These are phyloP conservation scores for Calvadosia cruxmelitensis DNA, from an alignment of 30 jellyfish, hydroid and myxozoan species.

Conservation along the genomic window DNA sequence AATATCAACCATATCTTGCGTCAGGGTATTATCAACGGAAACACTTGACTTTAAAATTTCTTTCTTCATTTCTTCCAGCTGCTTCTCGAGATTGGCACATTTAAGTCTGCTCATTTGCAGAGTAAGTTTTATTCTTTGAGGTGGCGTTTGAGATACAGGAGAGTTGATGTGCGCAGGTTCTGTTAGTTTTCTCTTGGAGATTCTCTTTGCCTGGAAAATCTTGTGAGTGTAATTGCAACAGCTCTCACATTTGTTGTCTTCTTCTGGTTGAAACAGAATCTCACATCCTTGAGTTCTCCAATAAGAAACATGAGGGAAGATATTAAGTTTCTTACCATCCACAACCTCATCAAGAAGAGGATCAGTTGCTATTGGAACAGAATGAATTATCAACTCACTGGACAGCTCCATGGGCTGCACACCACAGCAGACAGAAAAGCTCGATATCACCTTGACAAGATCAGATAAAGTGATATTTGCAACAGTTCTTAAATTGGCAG, in stretches of 20 bases:
- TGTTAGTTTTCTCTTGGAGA: slow-evolving; percentile 1
- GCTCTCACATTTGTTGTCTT: no score
- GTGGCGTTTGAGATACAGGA: slow-evolving; percentile 26
- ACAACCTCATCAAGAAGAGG: slow-evolving; percentile 1
- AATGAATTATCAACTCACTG: no score
- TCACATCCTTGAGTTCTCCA: slow-evolving; percentile 11
- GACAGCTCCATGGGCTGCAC: no score
- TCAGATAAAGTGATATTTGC: background rate
- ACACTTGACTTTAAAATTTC: slow-evolving; percentile 8
- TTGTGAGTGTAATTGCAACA: slow-evolving; percentile 8
- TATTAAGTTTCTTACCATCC: no score
- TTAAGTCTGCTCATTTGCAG: slow-evolving; percentile 12
- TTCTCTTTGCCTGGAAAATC: slow-evolving; percentile 4
- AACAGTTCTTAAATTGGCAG: background rate
- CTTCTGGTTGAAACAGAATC: background rate
- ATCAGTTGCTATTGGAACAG: slow-evolving; percentile 5
- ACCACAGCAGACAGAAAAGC: background rate
- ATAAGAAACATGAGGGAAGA: background rate
- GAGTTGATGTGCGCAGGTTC: slow-evolving; percentile 32
- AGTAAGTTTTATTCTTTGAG: slow-evolving; percentile 16
- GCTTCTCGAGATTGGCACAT: slow-evolving; percentile 20
- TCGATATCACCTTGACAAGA: background rate
- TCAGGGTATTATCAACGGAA: slow-evolving; percentile 10
- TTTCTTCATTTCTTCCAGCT: slow-evolving; percentile 13
- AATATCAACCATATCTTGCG: slow-evolving; percentile 15